These are phyloP conservation scores for Stegodyphus mimosarum DNA, from an alignment of 1,140 invertebrate species.

Conservation along the genomic window DNA sequence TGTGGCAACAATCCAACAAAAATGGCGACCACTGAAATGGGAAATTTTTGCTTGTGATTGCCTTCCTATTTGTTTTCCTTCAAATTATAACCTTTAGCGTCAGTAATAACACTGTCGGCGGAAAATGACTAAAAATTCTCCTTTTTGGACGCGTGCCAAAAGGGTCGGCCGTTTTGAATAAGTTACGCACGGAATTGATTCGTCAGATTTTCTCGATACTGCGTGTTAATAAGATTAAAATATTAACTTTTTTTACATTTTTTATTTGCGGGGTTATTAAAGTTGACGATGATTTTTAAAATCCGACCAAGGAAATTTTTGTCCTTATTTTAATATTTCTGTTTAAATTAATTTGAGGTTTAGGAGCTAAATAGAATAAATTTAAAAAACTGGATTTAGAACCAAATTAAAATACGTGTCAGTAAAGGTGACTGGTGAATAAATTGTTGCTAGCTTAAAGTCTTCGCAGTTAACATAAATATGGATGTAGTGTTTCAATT, in stretches of 20 bases:
- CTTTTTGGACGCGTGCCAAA: conserved; percentile 12
- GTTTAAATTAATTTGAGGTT: too few relatives aligned
- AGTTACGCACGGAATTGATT: conserved; percentile 41
- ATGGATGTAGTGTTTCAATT: too few relatives aligned
- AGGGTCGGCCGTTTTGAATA: conserved; percentile 7
- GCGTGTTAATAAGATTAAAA: conserved; percentile 31
- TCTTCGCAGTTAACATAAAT: too few relatives aligned
- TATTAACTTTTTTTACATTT: neutral
- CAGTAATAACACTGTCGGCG: conserved; percentile 1
- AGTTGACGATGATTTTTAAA: too few relatives aligned
- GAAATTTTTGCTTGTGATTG: neutral
- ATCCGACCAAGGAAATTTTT: too few relatives aligned
- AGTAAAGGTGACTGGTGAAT: too few relatives aligned
- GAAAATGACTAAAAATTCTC: neutral
- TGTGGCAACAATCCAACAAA: conserved; percentile 22
- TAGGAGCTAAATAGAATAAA: too few relatives aligned
- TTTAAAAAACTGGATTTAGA: too few relatives aligned
- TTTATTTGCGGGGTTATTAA: conserved; percentile 5
- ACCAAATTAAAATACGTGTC: too few relatives aligned
- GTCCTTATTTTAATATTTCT: too few relatives aligned
- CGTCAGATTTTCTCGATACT: conserved; percentile 28
- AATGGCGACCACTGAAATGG: neutral
- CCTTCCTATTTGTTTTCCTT: conserved; percentile 5
- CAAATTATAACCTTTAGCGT: conserved; percentile 9
- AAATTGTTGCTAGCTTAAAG: too few relatives aligned